Percentiles rank a stretch among this genome's conserved stretches.
phyloP scores from a whole-genome alignment of 2,888 invertebrate species.

The Synanthedon formicaeformis region DNA sequence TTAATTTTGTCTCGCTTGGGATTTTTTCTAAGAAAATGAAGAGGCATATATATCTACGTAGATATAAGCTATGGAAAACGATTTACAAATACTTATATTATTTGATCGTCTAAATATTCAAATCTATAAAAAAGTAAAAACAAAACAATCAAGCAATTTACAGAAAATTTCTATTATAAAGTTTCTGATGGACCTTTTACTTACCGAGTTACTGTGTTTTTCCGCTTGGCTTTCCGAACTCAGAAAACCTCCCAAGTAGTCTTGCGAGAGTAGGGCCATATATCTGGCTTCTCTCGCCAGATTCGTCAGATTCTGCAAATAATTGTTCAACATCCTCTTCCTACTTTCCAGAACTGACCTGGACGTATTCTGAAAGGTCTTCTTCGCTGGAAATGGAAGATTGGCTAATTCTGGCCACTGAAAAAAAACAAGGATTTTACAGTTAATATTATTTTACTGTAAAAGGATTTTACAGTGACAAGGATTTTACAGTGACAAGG shows the following conservation, averaged over 20 bases:
- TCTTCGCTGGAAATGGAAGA: constrained; percentile 90
- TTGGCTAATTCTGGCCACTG: constrained; percentile 84
- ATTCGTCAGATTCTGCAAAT: constrained; percentile 75
- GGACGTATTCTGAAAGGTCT: constrained; percentile 93
- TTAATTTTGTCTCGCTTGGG: too few relatives aligned
- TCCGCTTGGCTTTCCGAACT: constrained; percentile 57
- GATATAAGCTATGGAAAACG: too few relatives aligned
- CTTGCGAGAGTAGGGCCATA: constrained; percentile 42
- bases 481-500: too few relatives aligned
- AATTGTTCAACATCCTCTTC: constrained; percentile 84
- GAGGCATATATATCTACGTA: too few relatives aligned
- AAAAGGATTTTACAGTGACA: too few relatives aligned
- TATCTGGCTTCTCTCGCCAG: constrained; percentile 49
- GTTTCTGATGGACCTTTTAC: constrained; percentile 3
- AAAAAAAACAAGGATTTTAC: constrained; percentile 12
- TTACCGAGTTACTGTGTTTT: constrained; percentile 52
- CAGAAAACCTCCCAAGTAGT: constrained; percentile 58
- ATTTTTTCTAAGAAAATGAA: too few relatives aligned
- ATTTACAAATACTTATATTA: too few relatives aligned
- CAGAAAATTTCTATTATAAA: neutral
- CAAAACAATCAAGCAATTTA: too few relatives aligned
- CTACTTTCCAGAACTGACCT: constrained; percentile 85
- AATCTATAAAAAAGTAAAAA: too few relatives aligned
- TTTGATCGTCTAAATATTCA: too few relatives aligned
- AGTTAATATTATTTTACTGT: too few relatives aligned